Conservation (phyloP, 2,888 invertebrate genomes). For the Tineola bisselliella region DNA sequence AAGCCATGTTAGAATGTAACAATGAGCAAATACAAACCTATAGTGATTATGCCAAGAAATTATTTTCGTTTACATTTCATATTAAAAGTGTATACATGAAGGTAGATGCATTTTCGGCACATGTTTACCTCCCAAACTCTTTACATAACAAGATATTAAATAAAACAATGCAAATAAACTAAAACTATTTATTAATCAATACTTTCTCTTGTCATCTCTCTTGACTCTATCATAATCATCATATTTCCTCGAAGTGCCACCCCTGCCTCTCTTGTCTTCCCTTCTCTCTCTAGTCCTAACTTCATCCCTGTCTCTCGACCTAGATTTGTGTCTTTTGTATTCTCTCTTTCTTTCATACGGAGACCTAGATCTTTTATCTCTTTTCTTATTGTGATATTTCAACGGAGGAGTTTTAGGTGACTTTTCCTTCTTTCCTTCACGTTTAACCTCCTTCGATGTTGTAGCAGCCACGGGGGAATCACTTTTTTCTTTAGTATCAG, state of each 20-base stretch:
- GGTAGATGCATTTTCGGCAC: no score
- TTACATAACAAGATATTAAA: neutral
- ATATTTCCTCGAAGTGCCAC: conserved; percentile 44
- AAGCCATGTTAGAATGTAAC: no score
- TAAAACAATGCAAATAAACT: neutral
- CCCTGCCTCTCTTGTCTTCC: conserved; percentile 43
- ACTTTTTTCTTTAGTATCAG: conserved; percentile 45
- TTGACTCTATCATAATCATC: conserved; percentile 60
- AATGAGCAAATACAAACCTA: no score
- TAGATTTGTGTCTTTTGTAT: conserved; percentile 57
- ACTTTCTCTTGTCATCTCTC: conserved; percentile 47
- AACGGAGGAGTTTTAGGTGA: conserved; percentile 62
- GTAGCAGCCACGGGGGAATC: conserved; percentile 53
- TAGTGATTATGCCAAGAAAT: no score
- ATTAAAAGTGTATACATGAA: no score
- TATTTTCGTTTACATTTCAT: no score
- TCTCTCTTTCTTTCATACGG: conserved; percentile 61
- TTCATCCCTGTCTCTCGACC: conserved; percentile 50
- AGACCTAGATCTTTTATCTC: conserved; percentile 54
- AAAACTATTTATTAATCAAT: conserved; percentile 24
- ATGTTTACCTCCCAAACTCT: no score
- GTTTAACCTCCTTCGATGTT: conserved; percentile 52
- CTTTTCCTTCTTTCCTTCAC: conserved; percentile 54
- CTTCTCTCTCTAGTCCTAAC: conserved; percentile 51
- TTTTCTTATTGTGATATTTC: conserved; percentile 61